Evolutionary conservation across 2,888 invertebrate genomes (phyloP).

Genomic region (Apamea crenata): DNA sequence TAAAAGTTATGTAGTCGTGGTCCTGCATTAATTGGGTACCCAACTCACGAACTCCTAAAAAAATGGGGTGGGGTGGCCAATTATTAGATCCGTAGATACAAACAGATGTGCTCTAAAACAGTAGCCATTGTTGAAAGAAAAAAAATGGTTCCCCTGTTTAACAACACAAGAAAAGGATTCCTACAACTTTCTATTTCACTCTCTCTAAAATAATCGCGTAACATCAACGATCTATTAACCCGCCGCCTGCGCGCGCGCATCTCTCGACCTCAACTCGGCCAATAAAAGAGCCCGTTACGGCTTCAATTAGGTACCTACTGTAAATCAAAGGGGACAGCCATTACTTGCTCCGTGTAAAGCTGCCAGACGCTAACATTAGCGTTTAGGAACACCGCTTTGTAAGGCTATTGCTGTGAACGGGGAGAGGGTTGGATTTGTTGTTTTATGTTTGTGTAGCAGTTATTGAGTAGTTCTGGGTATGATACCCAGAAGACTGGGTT

Average conservation of each 20-base stretch:
- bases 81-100: not conserved
- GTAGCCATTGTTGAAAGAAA: not conserved
- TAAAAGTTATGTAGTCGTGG: not conserved
- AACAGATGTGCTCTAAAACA: not conserved
- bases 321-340: conserved; percentile 58
- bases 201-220: conserved; percentile 19
- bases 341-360: conserved; percentile 62
- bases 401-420: not conserved
- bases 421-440: not conserved
- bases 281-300: conserved; percentile 60
- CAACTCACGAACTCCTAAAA: not conserved
- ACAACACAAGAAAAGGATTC: not conserved
- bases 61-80: not conserved
- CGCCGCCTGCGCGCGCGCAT: conserved; percentile 23
- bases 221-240: conserved; percentile 33
- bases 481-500: not conserved
- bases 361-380: conserved; percentile 44
- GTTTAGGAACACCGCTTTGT: conserved; percentile 36
- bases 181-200: not conserved
- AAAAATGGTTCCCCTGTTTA: not conserved
- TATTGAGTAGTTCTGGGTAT: not conserved
- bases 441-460: not conserved
- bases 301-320: conserved; percentile 59
- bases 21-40: not conserved
- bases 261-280: conserved; percentile 37